Percentiles rank a stretch among this genome's conserved stretches.
Conservation (phyloP, 2,113 vertebrate genomes). For the Oostethus manadensis region DNA sequence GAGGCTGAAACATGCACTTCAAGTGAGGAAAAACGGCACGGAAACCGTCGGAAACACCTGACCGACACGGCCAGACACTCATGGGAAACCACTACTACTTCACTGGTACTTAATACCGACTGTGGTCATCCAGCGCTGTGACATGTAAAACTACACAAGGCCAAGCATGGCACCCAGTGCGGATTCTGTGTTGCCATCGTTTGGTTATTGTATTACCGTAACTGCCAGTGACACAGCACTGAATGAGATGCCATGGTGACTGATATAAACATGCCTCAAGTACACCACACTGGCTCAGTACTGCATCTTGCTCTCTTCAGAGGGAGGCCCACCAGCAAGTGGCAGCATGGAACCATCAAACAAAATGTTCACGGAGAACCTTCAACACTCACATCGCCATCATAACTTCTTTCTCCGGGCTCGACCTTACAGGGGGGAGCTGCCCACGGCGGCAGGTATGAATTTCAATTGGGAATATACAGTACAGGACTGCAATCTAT, state of each 20-base stretch:
- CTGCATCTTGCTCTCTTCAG: not conserved
- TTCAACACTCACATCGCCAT: constrained; percentile 14
- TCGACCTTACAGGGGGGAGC: constrained; percentile 52
- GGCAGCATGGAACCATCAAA: constrained; percentile 6
- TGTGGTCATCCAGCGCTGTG: not conserved
- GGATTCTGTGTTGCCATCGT: constrained; percentile 16
- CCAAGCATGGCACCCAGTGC: not conserved
- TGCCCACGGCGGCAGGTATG: constrained; percentile 63
- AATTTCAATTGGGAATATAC: too few species aligned
- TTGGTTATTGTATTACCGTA: constrained; percentile 47
- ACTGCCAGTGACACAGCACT: constrained; percentile 35
- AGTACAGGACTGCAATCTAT: too few species aligned
- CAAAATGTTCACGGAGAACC: constrained; percentile 44
- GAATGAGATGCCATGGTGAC: constrained; percentile 61
- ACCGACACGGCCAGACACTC: constrained; percentile 43
- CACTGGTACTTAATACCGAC: not conserved
- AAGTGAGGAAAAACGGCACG: constrained; percentile 13
- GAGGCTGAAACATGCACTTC: constrained; percentile 35
- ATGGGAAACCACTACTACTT: constrained; percentile 37
- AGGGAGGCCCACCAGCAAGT: not conserved
- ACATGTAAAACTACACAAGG: not conserved
- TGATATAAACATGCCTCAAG: constrained; percentile 44
- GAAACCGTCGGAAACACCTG: constrained; percentile 24
- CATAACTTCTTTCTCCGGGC: constrained; percentile 36
- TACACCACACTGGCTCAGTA: not conserved